Conservation (phyloP, 2,113 vertebrate genomes). For the Synchiropus splendidus region DNA sequence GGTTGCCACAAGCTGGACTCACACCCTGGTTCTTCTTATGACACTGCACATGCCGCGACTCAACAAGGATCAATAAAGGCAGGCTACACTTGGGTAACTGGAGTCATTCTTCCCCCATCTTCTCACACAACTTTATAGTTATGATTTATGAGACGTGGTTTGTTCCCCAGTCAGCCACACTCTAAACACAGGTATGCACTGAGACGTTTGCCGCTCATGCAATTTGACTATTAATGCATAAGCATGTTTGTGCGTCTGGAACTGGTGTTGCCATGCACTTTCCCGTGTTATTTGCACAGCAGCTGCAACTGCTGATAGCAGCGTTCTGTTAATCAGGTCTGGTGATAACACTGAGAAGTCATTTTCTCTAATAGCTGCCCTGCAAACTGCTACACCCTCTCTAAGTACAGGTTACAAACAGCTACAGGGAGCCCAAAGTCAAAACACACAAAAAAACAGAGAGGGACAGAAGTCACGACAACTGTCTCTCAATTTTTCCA, state of each 20-base stretch:
- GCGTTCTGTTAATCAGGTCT: conserved; percentile 46
- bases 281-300: conserved; percentile 47
- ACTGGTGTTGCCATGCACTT: conserved; percentile 21
- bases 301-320: conserved; percentile 55
- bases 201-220: too few relatives aligned
- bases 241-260: conserved; percentile 28
- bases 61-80: too few relatives aligned
- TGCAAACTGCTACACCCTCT: conserved; percentile 57
- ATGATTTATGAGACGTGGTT: conserved; percentile 6
- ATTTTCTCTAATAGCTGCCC: conserved; percentile 58
- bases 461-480: conserved; percentile 15
- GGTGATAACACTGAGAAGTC: conserved; percentile 47
- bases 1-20: too few relatives aligned
- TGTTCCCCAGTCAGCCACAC: not conserved
- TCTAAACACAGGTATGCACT: conserved; percentile 4
- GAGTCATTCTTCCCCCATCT: too few relatives aligned
- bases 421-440: conserved; percentile 30
- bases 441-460: conserved; percentile 26
- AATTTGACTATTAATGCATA: too few relatives aligned
- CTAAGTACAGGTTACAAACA: conserved; percentile 60
- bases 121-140: conserved; percentile 14
- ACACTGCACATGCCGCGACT: too few relatives aligned
- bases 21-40: too few relatives aligned
- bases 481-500: conserved; percentile 34
- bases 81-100: too few relatives aligned